phyloP scores from a whole-genome alignment of 2,113 vertebrate genomes.

The Pristiophorus japonicus region DNA sequence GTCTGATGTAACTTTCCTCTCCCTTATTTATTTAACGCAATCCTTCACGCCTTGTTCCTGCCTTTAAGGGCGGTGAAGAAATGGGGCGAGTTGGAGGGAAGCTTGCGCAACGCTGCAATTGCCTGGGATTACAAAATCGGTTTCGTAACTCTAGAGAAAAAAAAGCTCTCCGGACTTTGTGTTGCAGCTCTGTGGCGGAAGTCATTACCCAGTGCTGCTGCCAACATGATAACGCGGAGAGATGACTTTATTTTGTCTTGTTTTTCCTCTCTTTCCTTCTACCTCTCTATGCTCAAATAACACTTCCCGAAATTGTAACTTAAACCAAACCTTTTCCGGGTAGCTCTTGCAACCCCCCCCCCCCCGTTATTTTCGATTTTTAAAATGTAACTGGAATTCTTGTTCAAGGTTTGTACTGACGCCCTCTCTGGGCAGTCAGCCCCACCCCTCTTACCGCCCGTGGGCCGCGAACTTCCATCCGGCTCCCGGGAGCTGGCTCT shows the following conservation, averaged over 20 bases:
- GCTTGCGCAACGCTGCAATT: neutral
- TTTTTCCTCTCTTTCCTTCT: too few species aligned
- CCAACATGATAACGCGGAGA: neutral
- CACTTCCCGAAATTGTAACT: neutral
- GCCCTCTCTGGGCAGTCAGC: neutral
- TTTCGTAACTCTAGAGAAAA: neutral
- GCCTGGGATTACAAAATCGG: neutral
- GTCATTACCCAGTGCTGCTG: neutral
- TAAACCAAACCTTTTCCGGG: neutral
- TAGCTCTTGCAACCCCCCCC: neutral
- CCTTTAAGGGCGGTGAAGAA: neutral
- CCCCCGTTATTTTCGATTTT: neutral
- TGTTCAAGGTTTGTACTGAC: neutral
- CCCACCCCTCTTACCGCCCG: neutral
- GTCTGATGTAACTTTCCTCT: neutral
- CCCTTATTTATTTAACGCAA: neutral
- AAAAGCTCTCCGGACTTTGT: neutral
- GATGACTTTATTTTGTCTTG: neutral
- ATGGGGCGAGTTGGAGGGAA: slow-evolving; percentile 3
- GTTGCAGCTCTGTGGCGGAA: neutral
- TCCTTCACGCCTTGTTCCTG: neutral
- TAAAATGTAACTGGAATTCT: neutral
- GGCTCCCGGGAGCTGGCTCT: neutral
- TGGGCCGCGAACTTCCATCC: neutral
- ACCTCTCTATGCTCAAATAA: neutral